Evolutionary conservation across 2,888 invertebrate genomes (phyloP).

Genomic region (Archaeoteleia sp.): DNA sequence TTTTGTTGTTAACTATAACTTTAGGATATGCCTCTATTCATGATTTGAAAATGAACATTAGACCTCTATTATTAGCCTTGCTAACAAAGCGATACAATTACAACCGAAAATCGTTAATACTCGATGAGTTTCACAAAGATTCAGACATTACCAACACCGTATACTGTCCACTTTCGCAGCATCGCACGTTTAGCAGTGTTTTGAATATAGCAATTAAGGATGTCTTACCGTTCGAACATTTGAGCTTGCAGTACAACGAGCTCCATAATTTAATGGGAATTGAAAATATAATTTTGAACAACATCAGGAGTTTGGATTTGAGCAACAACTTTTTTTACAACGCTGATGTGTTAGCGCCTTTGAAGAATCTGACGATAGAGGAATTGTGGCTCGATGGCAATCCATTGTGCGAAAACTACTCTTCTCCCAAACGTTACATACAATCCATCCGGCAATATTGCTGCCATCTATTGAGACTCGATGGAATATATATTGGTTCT

Average conservation of each 20-base stretch:
- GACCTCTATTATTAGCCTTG: slow-evolving; percentile 72
- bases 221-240: slow-evolving; percentile 58
- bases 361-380: slow-evolving; percentile 74
- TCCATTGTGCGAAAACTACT: slow-evolving; percentile 81
- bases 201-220: slow-evolving; percentile 68
- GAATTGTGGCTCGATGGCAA: slow-evolving; percentile 82
- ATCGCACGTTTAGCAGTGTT: slow-evolving; percentile 75
- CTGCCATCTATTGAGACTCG: slow-evolving; percentile 77
- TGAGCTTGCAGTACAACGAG: slow-evolving; percentile 65
- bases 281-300: slow-evolving; percentile 53
- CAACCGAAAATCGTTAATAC: slow-evolving; percentile 67
- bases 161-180: slow-evolving; percentile 75
- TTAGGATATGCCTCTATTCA: slow-evolving; percentile 74
- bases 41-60: slow-evolving; percentile 75
- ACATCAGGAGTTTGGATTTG: slow-evolving; percentile 65
- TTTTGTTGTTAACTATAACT: slow-evolving; percentile 70
- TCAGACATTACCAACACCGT: slow-evolving; percentile 69
- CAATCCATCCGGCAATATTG: slow-evolving; percentile 77
- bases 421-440: slow-evolving; percentile 78
- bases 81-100: slow-evolving; percentile 71
- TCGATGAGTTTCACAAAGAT: slow-evolving; percentile 75
- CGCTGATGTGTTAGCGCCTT: slow-evolving; percentile 64
- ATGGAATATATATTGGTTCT: slow-evolving; percentile 74
- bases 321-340: slow-evolving; percentile 67
- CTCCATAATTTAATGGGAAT: slow-evolving; percentile 58